Base-by-base conservation (phyloP, 2,888 invertebrate genomes). In the Melanargia galathea region DNA sequence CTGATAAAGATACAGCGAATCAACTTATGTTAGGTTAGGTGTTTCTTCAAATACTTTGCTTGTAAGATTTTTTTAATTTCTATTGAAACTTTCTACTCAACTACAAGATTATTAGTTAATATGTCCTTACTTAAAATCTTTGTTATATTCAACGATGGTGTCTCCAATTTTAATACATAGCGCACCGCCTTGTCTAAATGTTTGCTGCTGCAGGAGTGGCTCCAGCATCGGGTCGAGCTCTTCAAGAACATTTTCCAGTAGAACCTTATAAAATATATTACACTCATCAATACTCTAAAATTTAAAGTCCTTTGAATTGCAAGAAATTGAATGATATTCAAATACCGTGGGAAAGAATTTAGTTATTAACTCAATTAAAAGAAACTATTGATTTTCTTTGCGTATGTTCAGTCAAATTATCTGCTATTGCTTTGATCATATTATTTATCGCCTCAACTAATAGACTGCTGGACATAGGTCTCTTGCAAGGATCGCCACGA, bases 151-250 rank as follows among this genome's bases (percentile, higher is more conserved):
- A 60, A 98, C 95, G 20, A 97, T 93, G 8, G 95, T 93, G 75
- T 99, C 98, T 4, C 98, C 98, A 64, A 99, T 92, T 83, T 97
- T 97, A 51, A 99, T 95, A 84, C 97, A 96, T 69, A 95, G 83
- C 0, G 96, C 94, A 45, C 96, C 96, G 69, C 97, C 96, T 87
- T 98, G 97, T 79, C 95, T 96, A 81, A 98, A 98, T 0, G 96
- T 96, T 82, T 97, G 97, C 77, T 97, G 97, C 58, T 96, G 92
- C n/a, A 98, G 92, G 51, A 98, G 91, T 0, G 98, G 97, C 76
- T 98, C 98, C 60, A 98, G 87, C 77, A 97, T 93, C 0, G 98
- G 97, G 85, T 99, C 98, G 65, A 99, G 83, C 76, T 98, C 97
- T 84, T 98, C 98, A 0, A 95, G 94, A 18, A 98, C 94, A 80